phyloP scores from a whole-genome alignment of 2,113 vertebrate species.

The Amblyornis subalaris region DNA sequence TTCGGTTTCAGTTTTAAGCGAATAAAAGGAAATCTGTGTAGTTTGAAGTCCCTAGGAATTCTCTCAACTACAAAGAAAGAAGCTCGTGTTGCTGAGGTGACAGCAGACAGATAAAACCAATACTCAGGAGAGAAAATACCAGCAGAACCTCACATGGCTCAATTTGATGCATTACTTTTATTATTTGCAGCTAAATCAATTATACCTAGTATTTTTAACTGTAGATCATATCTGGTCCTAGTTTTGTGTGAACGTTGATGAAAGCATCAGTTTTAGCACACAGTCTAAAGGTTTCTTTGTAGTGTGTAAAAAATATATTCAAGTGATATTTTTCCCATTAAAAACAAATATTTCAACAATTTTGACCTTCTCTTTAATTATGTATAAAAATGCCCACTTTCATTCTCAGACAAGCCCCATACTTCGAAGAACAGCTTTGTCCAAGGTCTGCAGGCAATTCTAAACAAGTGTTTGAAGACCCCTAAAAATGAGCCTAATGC shows the following conservation, averaged over 20 bases:
- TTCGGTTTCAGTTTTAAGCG: background rate
- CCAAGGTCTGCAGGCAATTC: background rate
- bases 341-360: constrained; percentile 22
- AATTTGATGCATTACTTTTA: background rate
- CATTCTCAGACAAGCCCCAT: background rate
- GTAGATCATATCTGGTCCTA: background rate
- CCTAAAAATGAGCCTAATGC: background rate
- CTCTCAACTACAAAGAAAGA: background rate
- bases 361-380: background rate
- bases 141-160: background rate
- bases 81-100: background rate
- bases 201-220: background rate
- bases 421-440: background rate
- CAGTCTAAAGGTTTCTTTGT: background rate
- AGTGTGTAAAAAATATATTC: background rate
- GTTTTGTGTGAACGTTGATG: background rate
- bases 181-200: background rate
- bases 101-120: background rate
- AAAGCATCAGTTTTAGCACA: background rate
- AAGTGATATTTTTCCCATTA: background rate
- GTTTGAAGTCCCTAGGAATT: constrained; percentile 8
- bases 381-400: background rate
- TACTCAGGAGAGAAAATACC: background rate
- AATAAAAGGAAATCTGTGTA: background rate
- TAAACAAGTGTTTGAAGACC: background rate